Evolutionary conservation across 64 coral and sea anemone genomes (phyloP).

Genomic region (Cladopsammia gracilis): DNA sequence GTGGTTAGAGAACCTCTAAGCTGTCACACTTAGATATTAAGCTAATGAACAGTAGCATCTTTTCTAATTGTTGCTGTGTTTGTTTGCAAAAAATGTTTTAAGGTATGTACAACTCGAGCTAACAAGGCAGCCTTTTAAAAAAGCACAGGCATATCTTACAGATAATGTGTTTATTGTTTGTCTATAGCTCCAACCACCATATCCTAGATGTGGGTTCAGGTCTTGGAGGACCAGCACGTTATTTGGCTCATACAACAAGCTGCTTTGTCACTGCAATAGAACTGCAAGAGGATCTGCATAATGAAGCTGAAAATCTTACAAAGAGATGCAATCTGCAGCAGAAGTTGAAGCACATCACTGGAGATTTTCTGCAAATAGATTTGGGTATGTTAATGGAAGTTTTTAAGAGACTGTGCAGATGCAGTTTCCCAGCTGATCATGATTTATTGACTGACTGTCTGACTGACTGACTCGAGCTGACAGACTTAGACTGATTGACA

Average conservation of each 20-base stretch:
- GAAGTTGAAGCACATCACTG: slow-evolving; percentile 58
- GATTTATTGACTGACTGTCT: too few relatives aligned
- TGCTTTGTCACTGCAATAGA: slow-evolving; percentile 77
- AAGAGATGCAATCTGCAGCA: slow-evolving; percentile 68
- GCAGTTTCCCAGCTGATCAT: neutral
- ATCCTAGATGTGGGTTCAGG: slow-evolving; percentile 86
- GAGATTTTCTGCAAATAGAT: slow-evolving; percentile 80
- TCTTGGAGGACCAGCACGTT: slow-evolving; percentile 82
- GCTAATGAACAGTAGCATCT: too few relatives aligned
- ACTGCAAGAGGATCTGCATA: slow-evolving; percentile 77
- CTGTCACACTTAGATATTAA: too few relatives aligned
- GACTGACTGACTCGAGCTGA: too few relatives aligned
- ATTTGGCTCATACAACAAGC: slow-evolving; percentile 57
- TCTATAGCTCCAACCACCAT: slow-evolving; percentile 50
- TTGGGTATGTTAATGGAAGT: slow-evolving; percentile 18
- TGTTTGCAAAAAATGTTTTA: too few relatives aligned
- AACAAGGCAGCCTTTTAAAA: too few relatives aligned
- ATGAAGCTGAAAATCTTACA: slow-evolving; percentile 60
- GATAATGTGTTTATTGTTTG: neutral
- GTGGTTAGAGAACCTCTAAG: too few relatives aligned
- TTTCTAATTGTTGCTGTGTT: too few relatives aligned
- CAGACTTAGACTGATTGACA: too few relatives aligned
- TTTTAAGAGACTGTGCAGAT: neutral
- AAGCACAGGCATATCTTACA: too few relatives aligned
- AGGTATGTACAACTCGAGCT: too few relatives aligned